These are phyloP conservation scores for Hypena proboscidalis DNA, from an alignment of 2,888 invertebrate genomes.

Conservation along the genomic window DNA sequence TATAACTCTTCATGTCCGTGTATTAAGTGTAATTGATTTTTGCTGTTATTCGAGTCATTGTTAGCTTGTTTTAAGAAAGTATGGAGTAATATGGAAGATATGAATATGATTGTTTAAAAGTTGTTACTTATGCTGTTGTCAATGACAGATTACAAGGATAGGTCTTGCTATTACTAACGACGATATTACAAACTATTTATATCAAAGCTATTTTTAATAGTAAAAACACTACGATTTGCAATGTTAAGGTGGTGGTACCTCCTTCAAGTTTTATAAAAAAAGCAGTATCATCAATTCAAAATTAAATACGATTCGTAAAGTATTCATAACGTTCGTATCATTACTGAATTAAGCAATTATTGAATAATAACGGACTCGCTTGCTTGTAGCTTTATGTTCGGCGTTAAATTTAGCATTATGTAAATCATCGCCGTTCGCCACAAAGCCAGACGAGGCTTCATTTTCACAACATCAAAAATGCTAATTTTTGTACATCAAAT, in stretches of 20 bases:
- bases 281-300: too few relatives aligned
- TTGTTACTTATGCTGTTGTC: too few relatives aligned
- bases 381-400: slow-evolving; percentile 2
- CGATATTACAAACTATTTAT: too few relatives aligned
- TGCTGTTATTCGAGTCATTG: slow-evolving; percentile 1
- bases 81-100: not conserved
- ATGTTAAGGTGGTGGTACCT: too few relatives aligned
- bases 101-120: too few relatives aligned
- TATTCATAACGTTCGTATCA: not conserved
- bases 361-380: not conserved
- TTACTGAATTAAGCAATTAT: not conserved
- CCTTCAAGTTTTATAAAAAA: too few relatives aligned
- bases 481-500: slow-evolving; percentile 71
- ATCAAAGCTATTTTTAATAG: too few relatives aligned
- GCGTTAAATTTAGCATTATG: slow-evolving; percentile 41
- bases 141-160: too few relatives aligned
- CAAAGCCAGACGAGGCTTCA: slow-evolving; percentile 49
- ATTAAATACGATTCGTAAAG: not conserved
- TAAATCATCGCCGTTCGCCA: slow-evolving; percentile 41
- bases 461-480: slow-evolving; percentile 72
- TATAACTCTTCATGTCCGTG: slow-evolving; percentile 37
- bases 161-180: too few relatives aligned
- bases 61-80: not conserved
- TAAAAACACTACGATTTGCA: too few relatives aligned
- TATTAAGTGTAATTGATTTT: slow-evolving; percentile 40